Conservation (phyloP, 2,797 vertebrate species). For the Oreortyx pictus region DNA sequence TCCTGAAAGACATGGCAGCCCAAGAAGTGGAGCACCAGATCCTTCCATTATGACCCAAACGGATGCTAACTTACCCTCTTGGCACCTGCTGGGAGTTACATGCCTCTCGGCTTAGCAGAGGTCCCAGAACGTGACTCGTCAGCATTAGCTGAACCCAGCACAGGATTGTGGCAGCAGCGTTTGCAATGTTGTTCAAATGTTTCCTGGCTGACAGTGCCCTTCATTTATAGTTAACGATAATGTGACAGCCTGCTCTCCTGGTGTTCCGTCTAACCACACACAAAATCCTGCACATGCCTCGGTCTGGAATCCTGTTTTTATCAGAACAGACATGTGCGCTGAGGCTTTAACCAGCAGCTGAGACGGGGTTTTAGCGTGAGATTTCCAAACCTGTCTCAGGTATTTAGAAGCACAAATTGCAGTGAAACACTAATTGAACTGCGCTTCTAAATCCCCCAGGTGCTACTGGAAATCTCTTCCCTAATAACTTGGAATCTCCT, state of each 20-base stretch:
- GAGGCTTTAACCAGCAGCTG: constrained; percentile 67
- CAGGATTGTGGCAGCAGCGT: fast-evolving
- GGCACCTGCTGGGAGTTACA: constrained; percentile 5
- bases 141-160: background rate
- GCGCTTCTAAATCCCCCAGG: constrained; percentile 68
- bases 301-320: constrained; percentile 60
- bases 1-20: constrained; percentile 41
- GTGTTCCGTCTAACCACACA: constrained; percentile 4
- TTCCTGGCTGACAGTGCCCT: constrained; percentile 56
- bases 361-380: constrained; percentile 59
- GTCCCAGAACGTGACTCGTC: background rate
- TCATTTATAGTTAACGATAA: constrained; percentile 61
- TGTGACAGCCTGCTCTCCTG: constrained; percentile 67
- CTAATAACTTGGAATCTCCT: constrained; percentile 67
- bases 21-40: constrained; percentile 47
- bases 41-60: background rate
- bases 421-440: constrained; percentile 68
- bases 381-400: constrained; percentile 73
- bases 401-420: constrained; percentile 70
- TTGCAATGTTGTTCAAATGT: background rate
- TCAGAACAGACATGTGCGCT: constrained; percentile 68
- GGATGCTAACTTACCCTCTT: constrained; percentile 16
- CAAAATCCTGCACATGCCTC: constrained; percentile 46
- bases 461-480: constrained; percentile 65
- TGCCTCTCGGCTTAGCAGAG: background rate